Evolutionary conservation across 2,797 vertebrate genomes (phyloP).

Genomic region (Anguilla pacifica): DNA sequence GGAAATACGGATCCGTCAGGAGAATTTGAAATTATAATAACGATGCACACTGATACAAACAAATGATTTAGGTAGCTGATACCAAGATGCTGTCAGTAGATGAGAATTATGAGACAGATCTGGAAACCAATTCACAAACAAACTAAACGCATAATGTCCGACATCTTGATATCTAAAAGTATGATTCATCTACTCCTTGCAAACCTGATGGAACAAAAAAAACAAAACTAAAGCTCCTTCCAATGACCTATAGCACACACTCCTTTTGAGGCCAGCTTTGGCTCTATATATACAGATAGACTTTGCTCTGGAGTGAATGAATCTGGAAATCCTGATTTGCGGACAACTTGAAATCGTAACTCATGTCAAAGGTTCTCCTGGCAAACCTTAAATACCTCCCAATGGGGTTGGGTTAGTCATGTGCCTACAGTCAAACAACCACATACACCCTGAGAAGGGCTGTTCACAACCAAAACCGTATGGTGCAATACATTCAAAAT

Average conservation of each 20-base stretch:
- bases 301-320: background rate
- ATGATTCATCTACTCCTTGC: background rate
- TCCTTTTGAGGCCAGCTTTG: background rate
- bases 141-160: background rate
- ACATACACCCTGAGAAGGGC: background rate
- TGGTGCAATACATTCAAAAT: background rate
- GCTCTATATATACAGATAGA: background rate
- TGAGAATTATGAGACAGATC: background rate
- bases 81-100: background rate
- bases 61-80: background rate
- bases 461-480: background rate
- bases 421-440: background rate
- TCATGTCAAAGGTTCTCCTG: too few species aligned
- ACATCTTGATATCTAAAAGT: background rate
- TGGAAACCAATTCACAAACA: background rate
- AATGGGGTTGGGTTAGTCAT: background rate
- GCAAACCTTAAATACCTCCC: too few species aligned
- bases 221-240: background rate
- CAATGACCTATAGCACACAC: background rate
- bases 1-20: background rate
- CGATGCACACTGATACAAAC: background rate
- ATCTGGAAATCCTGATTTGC: background rate
- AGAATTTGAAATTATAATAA: conserved; percentile 4
- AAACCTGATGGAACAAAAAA: background rate
- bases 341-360: too few species aligned